Conservation (phyloP, 2,113 vertebrate genomes). For the Piaya cayana region DNA sequence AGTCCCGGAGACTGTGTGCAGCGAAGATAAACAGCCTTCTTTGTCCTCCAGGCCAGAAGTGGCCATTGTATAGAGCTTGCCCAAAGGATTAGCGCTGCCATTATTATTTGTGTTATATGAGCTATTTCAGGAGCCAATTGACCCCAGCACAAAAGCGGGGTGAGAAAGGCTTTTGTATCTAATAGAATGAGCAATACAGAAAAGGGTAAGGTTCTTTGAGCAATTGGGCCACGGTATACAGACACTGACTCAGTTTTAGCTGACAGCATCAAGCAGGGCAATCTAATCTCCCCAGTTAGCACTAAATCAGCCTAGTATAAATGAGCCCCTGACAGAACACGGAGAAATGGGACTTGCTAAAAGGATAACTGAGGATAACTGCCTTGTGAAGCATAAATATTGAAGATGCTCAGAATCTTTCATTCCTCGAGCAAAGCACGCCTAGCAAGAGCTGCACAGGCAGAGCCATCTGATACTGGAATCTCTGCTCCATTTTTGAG, state of each 20-base stretch:
- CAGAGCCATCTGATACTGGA: background rate
- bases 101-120: conserved; percentile 65
- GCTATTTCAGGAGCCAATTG: conserved; percentile 72
- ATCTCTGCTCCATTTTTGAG: background rate
- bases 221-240: conserved; percentile 53
- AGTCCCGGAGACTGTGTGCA: conserved; percentile 36
- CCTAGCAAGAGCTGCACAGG: background rate
- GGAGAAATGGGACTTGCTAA: conserved; percentile 66
- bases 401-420: conserved; percentile 23
- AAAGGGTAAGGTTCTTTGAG: conserved; percentile 69
- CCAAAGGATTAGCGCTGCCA: conserved; percentile 61
- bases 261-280: conserved; percentile 66
- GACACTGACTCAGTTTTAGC: conserved; percentile 65
- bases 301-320: conserved; percentile 66
- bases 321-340: conserved; percentile 67
- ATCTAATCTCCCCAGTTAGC: conserved; percentile 71
- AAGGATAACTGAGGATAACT: conserved; percentile 72
- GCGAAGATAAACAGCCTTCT: conserved; percentile 61
- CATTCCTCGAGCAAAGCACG: background rate
- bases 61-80: conserved; percentile 42
- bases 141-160: conserved; percentile 62
- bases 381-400: conserved; percentile 59
- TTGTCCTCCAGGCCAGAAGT: conserved; percentile 62
- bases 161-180: conserved; percentile 73
- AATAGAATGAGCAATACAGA: conserved; percentile 68